phyloP scores from a whole-genome alignment of 2,797 vertebrate species.

The Sorex maritimensis region DNA sequence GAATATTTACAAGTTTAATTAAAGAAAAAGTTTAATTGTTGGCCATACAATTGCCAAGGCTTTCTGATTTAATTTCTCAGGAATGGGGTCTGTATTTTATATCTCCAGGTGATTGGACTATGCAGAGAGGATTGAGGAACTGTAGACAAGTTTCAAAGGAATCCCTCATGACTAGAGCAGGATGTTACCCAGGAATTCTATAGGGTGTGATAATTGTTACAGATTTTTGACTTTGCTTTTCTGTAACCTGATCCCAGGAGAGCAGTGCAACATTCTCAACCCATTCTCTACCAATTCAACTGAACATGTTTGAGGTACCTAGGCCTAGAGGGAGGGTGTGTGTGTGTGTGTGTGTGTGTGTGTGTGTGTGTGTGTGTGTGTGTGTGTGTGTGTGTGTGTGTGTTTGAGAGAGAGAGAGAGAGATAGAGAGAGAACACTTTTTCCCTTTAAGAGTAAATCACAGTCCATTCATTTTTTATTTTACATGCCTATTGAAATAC shows the following conservation, averaged over 20 bases:
- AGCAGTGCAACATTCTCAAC: not conserved
- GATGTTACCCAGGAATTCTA: slow-evolving; percentile 2
- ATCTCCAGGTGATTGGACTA: not conserved
- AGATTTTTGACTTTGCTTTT: not conserved
- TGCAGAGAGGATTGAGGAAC: not conserved
- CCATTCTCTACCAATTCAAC: not conserved
- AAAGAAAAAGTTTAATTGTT: slow-evolving; percentile 8
- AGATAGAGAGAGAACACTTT: not conserved
- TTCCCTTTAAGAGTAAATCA: slow-evolving; percentile 9
- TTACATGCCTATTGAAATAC: slow-evolving; percentile 1
- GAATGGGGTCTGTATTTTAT: not conserved
- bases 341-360: too few relatives aligned
- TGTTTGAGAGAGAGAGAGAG: not conserved
- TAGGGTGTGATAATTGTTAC: not conserved
- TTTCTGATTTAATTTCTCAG: not conserved
- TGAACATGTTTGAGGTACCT: not conserved
- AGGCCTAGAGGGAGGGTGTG: too few relatives aligned
- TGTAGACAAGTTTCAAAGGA: not conserved
- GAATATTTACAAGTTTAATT: not conserved
- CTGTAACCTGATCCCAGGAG: not conserved
- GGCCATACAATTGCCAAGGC: not conserved
- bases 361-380: not conserved
- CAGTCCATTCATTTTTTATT: slow-evolving; percentile 39
- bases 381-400: not conserved
- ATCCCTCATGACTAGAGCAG: not conserved